phyloP scores from a whole-genome alignment of 2,888 invertebrate genomes.

The Trachelus iudaicus region DNA sequence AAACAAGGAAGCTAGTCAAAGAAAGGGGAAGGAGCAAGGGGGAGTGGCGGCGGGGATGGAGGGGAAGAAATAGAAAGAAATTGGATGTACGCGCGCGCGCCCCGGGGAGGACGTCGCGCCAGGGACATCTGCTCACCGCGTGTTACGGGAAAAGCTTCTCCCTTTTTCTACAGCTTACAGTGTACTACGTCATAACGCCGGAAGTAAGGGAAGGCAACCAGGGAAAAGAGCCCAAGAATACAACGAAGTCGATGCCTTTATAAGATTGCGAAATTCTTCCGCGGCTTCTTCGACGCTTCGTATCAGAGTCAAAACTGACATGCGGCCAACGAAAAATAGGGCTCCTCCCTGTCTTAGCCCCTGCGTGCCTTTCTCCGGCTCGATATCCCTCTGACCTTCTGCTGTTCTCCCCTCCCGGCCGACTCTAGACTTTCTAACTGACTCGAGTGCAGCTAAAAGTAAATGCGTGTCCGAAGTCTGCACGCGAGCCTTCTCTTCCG shows the following conservation, averaged over 20 bases:
- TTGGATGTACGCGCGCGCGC: conserved; percentile 14
- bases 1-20: neutral
- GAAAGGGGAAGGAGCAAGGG: neutral
- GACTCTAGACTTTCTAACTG: neutral
- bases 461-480: neutral
- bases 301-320: neutral
- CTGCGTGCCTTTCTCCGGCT: neutral
- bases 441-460: neutral
- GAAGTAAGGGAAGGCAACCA: neutral
- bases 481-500: neutral
- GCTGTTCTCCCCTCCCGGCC: too few relatives aligned
- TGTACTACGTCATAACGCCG: neutral
- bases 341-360: neutral
- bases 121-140: conserved; percentile 25
- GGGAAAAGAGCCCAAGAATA: conserved; percentile 13
- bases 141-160: conserved; percentile 7
- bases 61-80: conserved; percentile 2
- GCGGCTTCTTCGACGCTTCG: neutral
- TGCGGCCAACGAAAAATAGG: neutral
- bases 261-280: conserved; percentile 41
- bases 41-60: neutral
- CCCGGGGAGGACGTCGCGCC: neutral
- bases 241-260: conserved; percentile 28
- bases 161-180: neutral
- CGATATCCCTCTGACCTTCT: neutral